Percentiles rank a stretch among this genome's conserved stretches.
phyloP scores from a whole-genome alignment of 2,797 vertebrate species.

The Poecile montanus region DNA sequence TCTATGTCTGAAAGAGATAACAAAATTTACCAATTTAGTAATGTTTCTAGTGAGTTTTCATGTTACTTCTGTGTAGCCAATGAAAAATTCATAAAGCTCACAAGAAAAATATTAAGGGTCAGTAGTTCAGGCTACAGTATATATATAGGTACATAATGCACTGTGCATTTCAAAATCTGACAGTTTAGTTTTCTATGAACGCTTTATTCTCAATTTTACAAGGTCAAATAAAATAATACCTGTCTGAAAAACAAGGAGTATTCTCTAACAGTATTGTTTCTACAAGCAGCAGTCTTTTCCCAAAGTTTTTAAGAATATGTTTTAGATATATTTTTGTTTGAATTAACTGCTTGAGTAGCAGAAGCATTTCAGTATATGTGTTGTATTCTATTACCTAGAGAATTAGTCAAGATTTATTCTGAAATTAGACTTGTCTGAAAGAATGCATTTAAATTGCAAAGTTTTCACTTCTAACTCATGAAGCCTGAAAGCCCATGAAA shows the following conservation, averaged over 20 bases:
- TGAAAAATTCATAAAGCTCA: slow-evolving; percentile 38
- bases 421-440: neutral
- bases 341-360: neutral
- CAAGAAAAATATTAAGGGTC: slow-evolving; percentile 26
- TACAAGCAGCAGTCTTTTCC: neutral
- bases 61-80: neutral
- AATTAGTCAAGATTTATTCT: neutral
- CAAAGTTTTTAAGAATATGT: neutral
- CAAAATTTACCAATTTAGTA: neutral
- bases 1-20: neutral
- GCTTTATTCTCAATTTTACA: neutral
- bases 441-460: neutral
- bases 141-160: neutral
- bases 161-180: neutral
- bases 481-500: neutral
- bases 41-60: neutral
- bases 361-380: neutral
- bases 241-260: neutral
- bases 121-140: neutral
- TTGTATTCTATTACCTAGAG: neutral
- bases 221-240: neutral
- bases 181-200: neutral
- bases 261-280: neutral
- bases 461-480: neutral
- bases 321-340: neutral